Percentiles rank a stretch among this genome's conserved stretches.
Conservation (phyloP, 92 coral and sea anemone species). For the Paragorgia papillata region DNA sequence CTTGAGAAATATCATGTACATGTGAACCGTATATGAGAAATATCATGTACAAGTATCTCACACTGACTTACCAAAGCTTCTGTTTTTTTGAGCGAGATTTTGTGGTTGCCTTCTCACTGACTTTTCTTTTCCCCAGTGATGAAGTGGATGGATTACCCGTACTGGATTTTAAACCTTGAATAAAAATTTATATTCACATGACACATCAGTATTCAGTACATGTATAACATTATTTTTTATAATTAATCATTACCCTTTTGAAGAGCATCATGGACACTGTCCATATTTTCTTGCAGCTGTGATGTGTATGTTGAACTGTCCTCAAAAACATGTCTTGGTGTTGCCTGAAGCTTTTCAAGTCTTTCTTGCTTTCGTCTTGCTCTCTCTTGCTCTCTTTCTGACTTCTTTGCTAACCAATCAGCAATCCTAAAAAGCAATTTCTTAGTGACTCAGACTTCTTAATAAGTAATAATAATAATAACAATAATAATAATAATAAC, state of each 20-base stretch:
- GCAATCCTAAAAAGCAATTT: slow-evolving; percentile 71
- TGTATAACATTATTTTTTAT: too few relatives aligned
- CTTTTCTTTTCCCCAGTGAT: slow-evolving; percentile 58
- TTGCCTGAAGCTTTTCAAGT: slow-evolving; percentile 62
- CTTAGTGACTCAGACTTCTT: too few relatives aligned
- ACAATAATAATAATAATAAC: too few relatives aligned
- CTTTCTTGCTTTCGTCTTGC: slow-evolving; percentile 80
- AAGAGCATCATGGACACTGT: slow-evolving; percentile 81
- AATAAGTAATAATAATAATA: too few relatives aligned
- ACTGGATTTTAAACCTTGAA: slow-evolving; percentile 37
- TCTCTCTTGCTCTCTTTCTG: slow-evolving; percentile 84
- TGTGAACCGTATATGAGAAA: too few relatives aligned
- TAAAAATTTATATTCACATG: too few relatives aligned
- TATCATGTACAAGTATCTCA: too few relatives aligned
- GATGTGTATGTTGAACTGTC: slow-evolving; percentile 77
- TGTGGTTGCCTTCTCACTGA: slow-evolving; percentile 32
- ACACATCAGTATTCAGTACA: too few relatives aligned
- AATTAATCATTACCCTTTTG: slow-evolving; percentile 97
- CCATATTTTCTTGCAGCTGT: slow-evolving; percentile 85
- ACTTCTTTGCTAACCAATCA: slow-evolving; percentile 96
- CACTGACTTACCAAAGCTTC: slow-evolving; percentile 85
- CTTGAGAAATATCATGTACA: too few relatives aligned
- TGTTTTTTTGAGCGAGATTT: slow-evolving; percentile 58
- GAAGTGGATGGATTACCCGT: slow-evolving; percentile 39
- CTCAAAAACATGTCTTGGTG: slow-evolving; percentile 92